A percentile compares a stretch with the other conserved stretches of the same genome.
Evolutionary conservation across 2,888 invertebrate species (phyloP).

Genomic region (Trissolcus japonicus): DNA sequence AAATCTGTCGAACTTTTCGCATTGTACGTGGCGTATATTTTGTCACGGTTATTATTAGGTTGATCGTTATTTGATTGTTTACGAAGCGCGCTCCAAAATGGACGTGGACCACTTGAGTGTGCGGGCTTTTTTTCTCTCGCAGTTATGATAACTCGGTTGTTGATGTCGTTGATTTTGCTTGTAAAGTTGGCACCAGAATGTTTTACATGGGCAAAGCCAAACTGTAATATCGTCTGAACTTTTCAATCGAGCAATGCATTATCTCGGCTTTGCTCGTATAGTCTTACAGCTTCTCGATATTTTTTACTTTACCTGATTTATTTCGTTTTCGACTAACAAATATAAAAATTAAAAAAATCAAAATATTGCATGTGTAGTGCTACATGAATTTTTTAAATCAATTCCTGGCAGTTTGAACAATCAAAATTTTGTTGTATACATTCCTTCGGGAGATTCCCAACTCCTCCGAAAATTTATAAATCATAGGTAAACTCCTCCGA

Average conservation of each 20-base stretch:
- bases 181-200: conserved; percentile 64
- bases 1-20: conserved; percentile 52
- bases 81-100: conserved; percentile 25
- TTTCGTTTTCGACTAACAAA: no score
- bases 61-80: conserved; percentile 44
- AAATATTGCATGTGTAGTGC: no score
- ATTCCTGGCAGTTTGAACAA: no score
- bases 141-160: conserved; percentile 56
- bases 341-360: no score
- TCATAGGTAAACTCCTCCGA: no score
- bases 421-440: no score
- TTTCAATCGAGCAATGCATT: conserved; percentile 34
- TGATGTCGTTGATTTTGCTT: conserved; percentile 58
- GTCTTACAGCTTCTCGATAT: no score
- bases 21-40: conserved; percentile 45
- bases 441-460: no score
- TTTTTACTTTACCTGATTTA: no score
- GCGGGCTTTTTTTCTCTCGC: conserved; percentile 43
- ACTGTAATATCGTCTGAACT: conserved; percentile 61
- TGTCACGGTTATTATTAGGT: conserved; percentile 33
- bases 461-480: no score
- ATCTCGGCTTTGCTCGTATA: not conserved
- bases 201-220: conserved; percentile 62
- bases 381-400: no score
- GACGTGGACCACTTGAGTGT: conserved; percentile 33